Evolutionary conservation across 1,140 invertebrate genomes (phyloP), one percentile per base, ranked within the genome.

Genomic region (Sweltsa coloradensis): DNA sequence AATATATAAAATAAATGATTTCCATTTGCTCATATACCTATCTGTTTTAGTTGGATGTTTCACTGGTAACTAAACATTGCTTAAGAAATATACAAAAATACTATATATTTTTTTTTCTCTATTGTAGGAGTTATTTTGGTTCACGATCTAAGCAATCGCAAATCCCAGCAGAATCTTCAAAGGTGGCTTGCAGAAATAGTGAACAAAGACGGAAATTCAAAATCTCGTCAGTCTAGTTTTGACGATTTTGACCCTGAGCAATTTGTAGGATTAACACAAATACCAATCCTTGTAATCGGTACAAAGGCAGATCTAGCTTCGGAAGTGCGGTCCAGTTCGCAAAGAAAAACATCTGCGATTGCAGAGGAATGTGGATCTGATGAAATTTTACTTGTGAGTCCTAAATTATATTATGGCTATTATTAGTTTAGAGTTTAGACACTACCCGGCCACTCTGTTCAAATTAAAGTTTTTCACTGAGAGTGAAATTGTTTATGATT

Each of bases 121-220:
- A 56, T 71, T 72, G 49, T 55, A 88, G 85, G 85, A 51, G 87
- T 95, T 40, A 89, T 96, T 57, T 69, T 97, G 37, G 91, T 97
- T 9, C 92, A 97, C 70, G 95, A 98, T 70, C 73, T 97, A 54
- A 93, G 89, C 19, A 98, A 97, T 64, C 75, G 88, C 55, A 97
- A 97, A 66, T 95, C 91, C 41, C 87, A 97, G 64, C 76, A 89
- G 50, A 95, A 97, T 71, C 69, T 97, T 37, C 76, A 83, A 51
- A 86, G 90, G 66, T 97, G 93, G 94, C 64, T 97, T 3, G 77
- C 81, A 46, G 93, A 97, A 71, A 82, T 96, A 36, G 68, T 94
- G 26, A 87, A 83, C 63, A 82, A 79, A 67, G 87, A 89, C 45
- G 72, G 62, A 26, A 75, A 66, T 37, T 45, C 43, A 0, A 64